A percentile compares a stretch with the other conserved stretches of the same genome.
Evolutionary conservation across 2,888 invertebrate genomes (phyloP).

Genomic region (Agonopterix subpropinquella): DNA sequence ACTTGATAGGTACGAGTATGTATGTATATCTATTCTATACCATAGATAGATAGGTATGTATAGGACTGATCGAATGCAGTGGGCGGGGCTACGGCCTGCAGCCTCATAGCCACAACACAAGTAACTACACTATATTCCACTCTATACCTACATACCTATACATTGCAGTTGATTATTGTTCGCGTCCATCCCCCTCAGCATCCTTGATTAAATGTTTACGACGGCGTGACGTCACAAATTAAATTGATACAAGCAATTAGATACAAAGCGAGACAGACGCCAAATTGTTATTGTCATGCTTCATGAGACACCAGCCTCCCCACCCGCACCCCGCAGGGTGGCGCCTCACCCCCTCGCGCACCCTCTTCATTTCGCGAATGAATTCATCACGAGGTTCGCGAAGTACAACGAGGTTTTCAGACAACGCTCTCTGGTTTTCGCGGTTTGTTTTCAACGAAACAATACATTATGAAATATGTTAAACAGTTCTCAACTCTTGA

Average conservation of each 20-base stretch:
- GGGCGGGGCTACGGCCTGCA: too few relatives aligned
- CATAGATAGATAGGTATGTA: too few relatives aligned
- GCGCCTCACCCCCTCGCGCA: background rate
- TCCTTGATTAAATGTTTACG: background rate
- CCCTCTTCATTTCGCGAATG: slow-evolving; percentile 49
- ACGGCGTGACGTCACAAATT: slow-evolving; percentile 4
- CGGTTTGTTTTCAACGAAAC: background rate
- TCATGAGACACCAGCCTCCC: slow-evolving; percentile 25
- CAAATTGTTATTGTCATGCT: slow-evolving; percentile 37
- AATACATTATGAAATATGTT: too few relatives aligned
- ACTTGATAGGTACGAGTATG: too few relatives aligned
- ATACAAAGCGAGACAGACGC: slow-evolving; percentile 11
- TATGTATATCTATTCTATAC: too few relatives aligned
- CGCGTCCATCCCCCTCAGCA: background rate
- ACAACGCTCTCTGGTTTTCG: background rate
- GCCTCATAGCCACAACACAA: too few relatives aligned
- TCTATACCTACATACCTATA: too few relatives aligned
- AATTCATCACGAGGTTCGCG: slow-evolving; percentile 37
- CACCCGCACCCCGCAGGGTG: slow-evolving; percentile 11
- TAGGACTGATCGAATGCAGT: too few relatives aligned
- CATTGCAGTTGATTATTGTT: too few relatives aligned
- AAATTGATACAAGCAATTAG: slow-evolving; percentile 23
- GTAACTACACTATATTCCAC: too few relatives aligned
- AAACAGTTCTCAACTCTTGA: too few relatives aligned
- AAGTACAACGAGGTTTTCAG: background rate